Evolutionary conservation across 2,888 invertebrate species (phyloP), one percentile per base, ranked within the genome.

Genomic region (Gymnoscelis rufifasciata): DNA sequence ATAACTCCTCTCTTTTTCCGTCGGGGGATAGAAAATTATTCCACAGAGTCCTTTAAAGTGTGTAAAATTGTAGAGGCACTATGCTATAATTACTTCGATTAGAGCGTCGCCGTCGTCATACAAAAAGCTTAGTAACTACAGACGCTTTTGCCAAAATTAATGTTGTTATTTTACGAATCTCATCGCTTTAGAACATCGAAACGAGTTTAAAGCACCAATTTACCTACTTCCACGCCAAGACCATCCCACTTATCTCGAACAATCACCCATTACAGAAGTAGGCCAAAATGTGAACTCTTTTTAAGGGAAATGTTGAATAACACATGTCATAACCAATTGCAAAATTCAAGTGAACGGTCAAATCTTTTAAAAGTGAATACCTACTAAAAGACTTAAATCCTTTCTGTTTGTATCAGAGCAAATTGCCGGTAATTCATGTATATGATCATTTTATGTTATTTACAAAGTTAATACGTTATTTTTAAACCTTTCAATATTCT

Each of bases 291-390:
- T 54, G 30, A 37, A 47, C 51, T 49, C 44, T 52, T 53, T 48
- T 43, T 52, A 57, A 52, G 51, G 51, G 54, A 55, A 47, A 51
- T 36, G 39, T 45, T 49, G 27, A 54, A 55, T 57, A 54, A 54
- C 51, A 47, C 43, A 42, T 40, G 52, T 47, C 51, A 57, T 47
- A 47, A 57, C 56, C 51, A 26, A 45, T 54, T 52, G 43, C 51
- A 36, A 37, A 40, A 50, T 19, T 7, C 29, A 30, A 50, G 51
- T 46, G 50, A 52, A 42, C 44, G 48, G 53, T 47, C 51, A 51
- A 46, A 40, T 45, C 45, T 8, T 42, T 46, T 28, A 23, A 35
- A 11, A 15, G 35, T 23, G 19, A n/a, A 3, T 19, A 19, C 5
- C 5, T 5, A 6, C 11, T n/a, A n/a, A n/a, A n/a, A n/a, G n/a